A percentile compares a stretch with the other conserved stretches of the same genome.
Evolutionary conservation across 92 coral and sea anemone genomes (phyloP).

Genomic region (Ricordea florida): DNA sequence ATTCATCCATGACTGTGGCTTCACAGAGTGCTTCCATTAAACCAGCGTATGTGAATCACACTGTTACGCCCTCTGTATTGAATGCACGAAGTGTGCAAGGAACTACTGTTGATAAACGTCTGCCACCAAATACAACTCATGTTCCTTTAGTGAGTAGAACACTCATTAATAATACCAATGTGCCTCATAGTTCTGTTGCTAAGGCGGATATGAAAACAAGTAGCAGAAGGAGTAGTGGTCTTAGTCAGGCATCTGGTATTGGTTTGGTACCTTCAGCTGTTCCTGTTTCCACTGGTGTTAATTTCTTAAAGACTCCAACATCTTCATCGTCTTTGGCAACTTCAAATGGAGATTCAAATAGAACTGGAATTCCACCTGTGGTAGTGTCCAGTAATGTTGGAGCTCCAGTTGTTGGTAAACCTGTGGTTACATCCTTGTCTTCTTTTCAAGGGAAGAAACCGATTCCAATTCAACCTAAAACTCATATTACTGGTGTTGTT

Average conservation of each 20-base stretch:
- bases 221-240: conserved; percentile 5
- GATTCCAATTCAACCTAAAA: conserved; percentile 86
- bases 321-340: conserved; percentile 11
- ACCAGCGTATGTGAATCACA: too few relatives aligned
- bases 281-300: conserved; percentile 35
- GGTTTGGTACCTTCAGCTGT: conserved; percentile 21
- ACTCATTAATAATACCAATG: not conserved
- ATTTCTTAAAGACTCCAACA: conserved; percentile 10
- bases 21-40: too few relatives aligned
- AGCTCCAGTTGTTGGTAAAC: not conserved
- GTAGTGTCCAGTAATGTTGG: not conserved
- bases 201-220: conserved; percentile 12
- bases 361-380: conserved; percentile 4
- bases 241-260: not conserved
- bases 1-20: too few relatives aligned
- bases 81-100: too few relatives aligned
- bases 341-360: not conserved
- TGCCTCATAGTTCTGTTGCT: conserved; percentile 12
- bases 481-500: conserved; percentile 43
- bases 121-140: too few relatives aligned
- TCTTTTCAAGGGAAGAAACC: conserved; percentile 85
- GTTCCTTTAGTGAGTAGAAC: too few relatives aligned
- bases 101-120: too few relatives aligned
- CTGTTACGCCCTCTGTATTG: too few relatives aligned
- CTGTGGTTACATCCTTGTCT: conserved; percentile 21